Base-by-base conservation (phyloP, 2,797 vertebrate species). In the Lepilemur septentrionalis region DNA sequence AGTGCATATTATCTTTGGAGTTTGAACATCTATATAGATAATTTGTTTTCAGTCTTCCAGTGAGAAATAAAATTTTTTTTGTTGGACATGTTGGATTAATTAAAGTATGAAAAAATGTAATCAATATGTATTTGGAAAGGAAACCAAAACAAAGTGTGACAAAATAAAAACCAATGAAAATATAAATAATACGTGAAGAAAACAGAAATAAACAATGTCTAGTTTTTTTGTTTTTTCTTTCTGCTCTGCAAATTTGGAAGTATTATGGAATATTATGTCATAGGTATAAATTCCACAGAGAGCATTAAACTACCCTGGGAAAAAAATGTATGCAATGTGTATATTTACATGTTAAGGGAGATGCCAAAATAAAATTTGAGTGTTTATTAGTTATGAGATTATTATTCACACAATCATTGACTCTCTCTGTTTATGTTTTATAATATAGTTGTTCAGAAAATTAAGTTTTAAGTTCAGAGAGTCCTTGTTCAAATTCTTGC, bases 31-130 rank as follows among this genome's bases (percentile, higher is more conserved):
- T 82, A 79, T 32, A 82, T 46, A 85, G 72, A 35, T 67, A 94
- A n/a, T 52, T 83, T 95, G 78, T 82, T 81, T 93, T 61, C n/a
- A 93, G 41, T 76, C 52, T 93, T 84, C 46, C 63, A 95, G 46
- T 32, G 48, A 73, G 30, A 96, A 93, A 82, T 61, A 63, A 92
- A 81, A 46, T 55, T 61, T 94, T 89, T 20, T 59, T 35, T 23
- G 35, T 75, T 79, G 57, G 28, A 79, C 92, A 10, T 83, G 6
- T 75, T 90, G 35, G 63, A 32, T 12, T 23, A 79, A 79, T 48
- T 83, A 32, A 90, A 69, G n/a, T 72, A 92, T 70, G 22, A 80
- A 88, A 91, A 89, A 73, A 43, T 48, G 7, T 30, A 61, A 78
- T 61, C 48, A 50, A 73, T 91, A 48, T 5, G n/a, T 86, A 65